Evolutionary conservation across 2,888 invertebrate species (phyloP).

Genomic region (Yponomeuta malinellus): DNA sequence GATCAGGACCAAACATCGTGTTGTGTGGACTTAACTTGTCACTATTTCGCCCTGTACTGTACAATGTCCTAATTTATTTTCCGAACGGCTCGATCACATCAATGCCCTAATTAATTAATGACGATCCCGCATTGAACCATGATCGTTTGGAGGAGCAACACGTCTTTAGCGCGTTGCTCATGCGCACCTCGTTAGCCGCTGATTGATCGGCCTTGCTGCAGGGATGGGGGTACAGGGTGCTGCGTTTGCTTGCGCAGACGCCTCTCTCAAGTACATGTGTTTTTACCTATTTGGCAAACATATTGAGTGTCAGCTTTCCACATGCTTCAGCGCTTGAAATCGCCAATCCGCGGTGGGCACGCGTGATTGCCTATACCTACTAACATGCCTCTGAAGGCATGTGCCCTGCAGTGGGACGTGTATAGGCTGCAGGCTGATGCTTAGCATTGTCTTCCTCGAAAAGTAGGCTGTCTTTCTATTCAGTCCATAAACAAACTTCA

Average conservation of each 20-base stretch:
- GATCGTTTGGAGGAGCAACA: background rate
- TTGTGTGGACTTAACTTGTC: too few species aligned
- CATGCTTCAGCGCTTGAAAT: background rate
- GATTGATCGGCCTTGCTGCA: constrained; percentile 64
- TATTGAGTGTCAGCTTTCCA: background rate
- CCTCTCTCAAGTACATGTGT: background rate
- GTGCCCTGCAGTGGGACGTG: background rate
- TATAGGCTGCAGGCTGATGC: background rate
- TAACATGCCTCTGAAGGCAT: background rate
- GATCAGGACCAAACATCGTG: too few species aligned
- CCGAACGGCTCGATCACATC: background rate
- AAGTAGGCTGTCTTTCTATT: too few species aligned
- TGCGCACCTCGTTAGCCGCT: constrained; percentile 59
- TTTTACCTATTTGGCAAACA: background rate
- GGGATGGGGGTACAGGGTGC: constrained; percentile 9
- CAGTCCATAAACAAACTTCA: background rate
- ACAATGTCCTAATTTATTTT: too few species aligned
- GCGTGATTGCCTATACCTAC: background rate
- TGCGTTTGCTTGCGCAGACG: background rate
- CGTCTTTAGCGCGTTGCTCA: constrained; percentile 39
- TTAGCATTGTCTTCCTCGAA: too few species aligned
- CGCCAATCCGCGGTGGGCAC: background rate
- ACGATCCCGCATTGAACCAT: background rate
- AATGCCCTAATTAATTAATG: constrained; percentile 1
- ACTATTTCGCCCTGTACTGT: too few species aligned